These are phyloP conservation scores for Volucella bombylans DNA, from an alignment of 2,888 invertebrate species.

Conservation along the genomic window DNA sequence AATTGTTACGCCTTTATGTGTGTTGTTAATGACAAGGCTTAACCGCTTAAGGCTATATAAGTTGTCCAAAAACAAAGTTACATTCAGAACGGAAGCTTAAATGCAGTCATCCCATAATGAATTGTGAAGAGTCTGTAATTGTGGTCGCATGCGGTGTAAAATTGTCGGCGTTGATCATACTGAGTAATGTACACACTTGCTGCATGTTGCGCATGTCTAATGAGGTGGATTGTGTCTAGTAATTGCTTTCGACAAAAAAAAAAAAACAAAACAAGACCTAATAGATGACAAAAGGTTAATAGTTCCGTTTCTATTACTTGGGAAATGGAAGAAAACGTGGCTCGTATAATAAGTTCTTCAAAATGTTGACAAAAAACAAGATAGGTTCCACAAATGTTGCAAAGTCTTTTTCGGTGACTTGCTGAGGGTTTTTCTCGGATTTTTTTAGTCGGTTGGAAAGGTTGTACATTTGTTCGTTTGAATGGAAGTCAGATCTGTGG, in stretches of 20 bases:
- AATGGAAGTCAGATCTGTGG: no score
- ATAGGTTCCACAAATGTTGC: constrained; percentile 12
- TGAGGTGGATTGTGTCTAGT: constrained; percentile 23
- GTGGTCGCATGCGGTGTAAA: constrained; percentile 13
- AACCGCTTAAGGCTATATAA: constrained; percentile 49
- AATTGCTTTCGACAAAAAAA: constrained; percentile 27
- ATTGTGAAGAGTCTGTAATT: constrained; percentile 36
- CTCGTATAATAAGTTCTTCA: constrained; percentile 1
- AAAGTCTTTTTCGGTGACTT: background rate
- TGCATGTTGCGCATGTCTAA: constrained; percentile 53
- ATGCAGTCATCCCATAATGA: constrained; percentile 41
- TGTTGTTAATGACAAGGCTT: constrained; percentile 63
- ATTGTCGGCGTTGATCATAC: constrained; percentile 8
- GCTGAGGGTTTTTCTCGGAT: no score
- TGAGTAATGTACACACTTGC: constrained; percentile 18
- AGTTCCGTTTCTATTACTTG: constrained; percentile 38
- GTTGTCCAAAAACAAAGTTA: constrained; percentile 14
- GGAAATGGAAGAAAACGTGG: constrained; percentile 29
- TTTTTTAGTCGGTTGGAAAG: no score
- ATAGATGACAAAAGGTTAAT: constrained; percentile 57
- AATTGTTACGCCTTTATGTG: constrained; percentile 63
- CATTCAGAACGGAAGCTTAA: constrained; percentile 65
- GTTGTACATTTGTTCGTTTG: no score
- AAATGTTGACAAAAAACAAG: background rate
- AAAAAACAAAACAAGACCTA: constrained; percentile 20